phyloP scores from a whole-genome alignment of 2,113 vertebrate genomes.

The Cyprinus carpio region DNA sequence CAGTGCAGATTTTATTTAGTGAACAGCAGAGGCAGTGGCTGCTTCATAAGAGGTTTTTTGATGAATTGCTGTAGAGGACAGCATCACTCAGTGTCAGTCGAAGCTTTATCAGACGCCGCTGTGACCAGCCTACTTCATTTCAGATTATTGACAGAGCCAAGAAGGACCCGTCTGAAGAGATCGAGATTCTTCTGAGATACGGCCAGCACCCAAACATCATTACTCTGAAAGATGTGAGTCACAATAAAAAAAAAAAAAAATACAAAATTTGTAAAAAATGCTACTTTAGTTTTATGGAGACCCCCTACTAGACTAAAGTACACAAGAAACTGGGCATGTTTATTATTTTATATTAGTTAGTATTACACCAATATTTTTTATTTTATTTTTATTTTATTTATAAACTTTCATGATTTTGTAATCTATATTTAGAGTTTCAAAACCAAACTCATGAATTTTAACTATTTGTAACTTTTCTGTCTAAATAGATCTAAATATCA shows the following conservation, averaged over 20 bases:
- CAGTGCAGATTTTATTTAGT: background rate
- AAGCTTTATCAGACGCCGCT: background rate
- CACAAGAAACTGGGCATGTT: too few relatives aligned
- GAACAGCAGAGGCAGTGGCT: background rate
- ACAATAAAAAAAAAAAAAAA: background rate
- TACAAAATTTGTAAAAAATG: background rate
- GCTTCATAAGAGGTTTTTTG: background rate
- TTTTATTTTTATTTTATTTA: too few relatives aligned
- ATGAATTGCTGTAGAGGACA: background rate
- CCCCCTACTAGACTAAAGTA: background rate
- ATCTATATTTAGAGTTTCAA: too few relatives aligned
- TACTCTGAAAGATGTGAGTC: slow-evolving; percentile 92
- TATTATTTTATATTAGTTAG: too few relatives aligned
- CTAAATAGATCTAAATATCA: background rate
- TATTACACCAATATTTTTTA: too few relatives aligned
- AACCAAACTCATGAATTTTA: background rate
- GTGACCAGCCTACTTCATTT: slow-evolving; percentile 47
- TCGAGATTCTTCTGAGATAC: slow-evolving; percentile 91
- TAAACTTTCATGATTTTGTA: background rate
- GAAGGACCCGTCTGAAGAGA: slow-evolving; percentile 93
- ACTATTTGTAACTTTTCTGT: too few relatives aligned
- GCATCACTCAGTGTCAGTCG: background rate
- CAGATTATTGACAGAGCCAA: slow-evolving; percentile 91
- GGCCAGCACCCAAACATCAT: slow-evolving; percentile 95
- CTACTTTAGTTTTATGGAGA: background rate